Base-by-base conservation (phyloP, 2,113 vertebrate genomes). In the Sphyrna mokarran region DNA sequence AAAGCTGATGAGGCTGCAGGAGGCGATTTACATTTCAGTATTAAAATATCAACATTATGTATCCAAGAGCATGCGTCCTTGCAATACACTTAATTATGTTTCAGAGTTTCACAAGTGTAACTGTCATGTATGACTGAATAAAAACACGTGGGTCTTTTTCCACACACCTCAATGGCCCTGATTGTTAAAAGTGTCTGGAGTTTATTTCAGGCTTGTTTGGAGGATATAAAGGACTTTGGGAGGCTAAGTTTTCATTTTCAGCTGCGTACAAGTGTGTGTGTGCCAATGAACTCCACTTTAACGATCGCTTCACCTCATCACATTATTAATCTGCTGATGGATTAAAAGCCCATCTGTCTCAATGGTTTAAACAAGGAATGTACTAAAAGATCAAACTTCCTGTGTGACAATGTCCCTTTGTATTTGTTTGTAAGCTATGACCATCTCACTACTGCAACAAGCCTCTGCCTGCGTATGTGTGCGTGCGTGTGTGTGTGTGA, bases 201-300 rank as follows among this genome's bases (percentile, higher is more conserved):
- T 95, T 72, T 95, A 72, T 72, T 95, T 95, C 94, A 95, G 69
- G 94, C 66, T 48, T 95, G 37, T 40, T 76, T 54, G 26, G 22
- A 54, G 22, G n/a, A 94, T 54, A 72, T 95, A 18, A 76, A 76
- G 43, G 94, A 54, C 26, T 72, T 94, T 72, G 8, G 48, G 0
- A 72, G 43, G 69, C 29, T 90, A 90, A 95, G 69, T 54, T 95
- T 72, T 70, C 22, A 18, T 48, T 95, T 70, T 72, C 94, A 76
- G 26, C 94, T 54, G 69, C 76, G 26, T 48, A 72, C 70, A 72
- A 18, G 54, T 95, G 29, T 95, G 29, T 95, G 29, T 95, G 94
- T 29, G 69, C 37, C 94, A 95, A 54, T 76, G 43, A 54, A 54
- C 72, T n/a, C 23, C 54, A 54, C 70, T 76, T 95, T 95, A 94